Base-by-base conservation (phyloP, 2,888 invertebrate genomes). In the Platypus cylindrus region DNA sequence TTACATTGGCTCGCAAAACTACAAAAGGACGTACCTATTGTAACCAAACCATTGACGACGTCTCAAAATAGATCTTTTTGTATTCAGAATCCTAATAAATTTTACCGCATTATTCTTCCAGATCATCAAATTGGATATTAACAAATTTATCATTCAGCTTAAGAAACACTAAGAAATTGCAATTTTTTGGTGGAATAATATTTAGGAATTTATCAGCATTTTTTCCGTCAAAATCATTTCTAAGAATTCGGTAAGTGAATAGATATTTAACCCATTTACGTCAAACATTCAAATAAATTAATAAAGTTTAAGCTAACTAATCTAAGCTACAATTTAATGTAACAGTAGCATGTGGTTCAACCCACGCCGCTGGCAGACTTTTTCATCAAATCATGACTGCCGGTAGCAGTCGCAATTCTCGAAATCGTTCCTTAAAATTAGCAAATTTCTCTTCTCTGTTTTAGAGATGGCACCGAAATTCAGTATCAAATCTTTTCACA, bases 401-500 rank as follows among this genome's bases (percentile, higher is more conserved):
- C n/a, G n/a, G n/a, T 11, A 24, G 3, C 24, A 3, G 24, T 4
- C n/a, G 9, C n/a, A 24, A n/a, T n/a, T n/a, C n/a, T n/a, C n/a
- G n/a, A n/a, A n/a, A n/a, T n/a, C n/a, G n/a, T n/a, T n/a, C n/a
- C n/a, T n/a, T n/a, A n/a, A n/a, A n/a, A n/a, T n/a, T n/a, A n/a
- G n/a, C n/a, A n/a, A n/a, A n/a, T n/a, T n/a, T n/a, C n/a, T n/a
- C n/a, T n/a, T n/a, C n/a, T n/a, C n/a, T n/a, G n/a, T n/a, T 44
- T n/a, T 29, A 78, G 78, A 54, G 72, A 71, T 48, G 75, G 75
- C 1, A 68, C 68, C n/a, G 76, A 77, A 53, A 60, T 75, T 50
- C 74, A 78, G 54, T 78, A 75, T 58, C 67, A 68, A 48, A 63
- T 78, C 33, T 68, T 74, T 36, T 78, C 80, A 1, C 69, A 71